Percentiles rank a stretch among this genome's conserved stretches.
Conservation (phyloP, 2,113 vertebrate species). For the Ploceus nigricollis region DNA sequence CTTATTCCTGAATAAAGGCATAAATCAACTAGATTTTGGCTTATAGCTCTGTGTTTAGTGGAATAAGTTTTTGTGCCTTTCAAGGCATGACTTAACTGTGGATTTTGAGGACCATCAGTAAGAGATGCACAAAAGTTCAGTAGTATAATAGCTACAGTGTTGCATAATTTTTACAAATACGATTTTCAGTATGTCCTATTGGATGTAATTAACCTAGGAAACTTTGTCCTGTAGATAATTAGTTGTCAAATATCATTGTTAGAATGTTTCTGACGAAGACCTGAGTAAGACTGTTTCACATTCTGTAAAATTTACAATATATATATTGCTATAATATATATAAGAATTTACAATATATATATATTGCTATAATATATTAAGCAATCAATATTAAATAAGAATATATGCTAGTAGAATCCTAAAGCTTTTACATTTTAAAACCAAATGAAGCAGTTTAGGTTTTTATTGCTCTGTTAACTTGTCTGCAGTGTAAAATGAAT, state of each 20-base stretch:
- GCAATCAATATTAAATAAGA: not conserved
- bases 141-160: not conserved
- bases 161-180: not conserved
- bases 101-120: not conserved
- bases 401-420: not conserved
- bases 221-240: not conserved
- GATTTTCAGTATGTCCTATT: not conserved
- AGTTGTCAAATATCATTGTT: not conserved
- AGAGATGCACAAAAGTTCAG: not conserved
- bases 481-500: not conserved
- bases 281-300: not conserved
- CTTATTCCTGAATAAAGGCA: not conserved
- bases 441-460: not conserved
- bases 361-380: not conserved
- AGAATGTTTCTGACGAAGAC: not conserved
- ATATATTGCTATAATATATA: not conserved
- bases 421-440: not conserved
- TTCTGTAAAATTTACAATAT: not conserved
- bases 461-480: not conserved
- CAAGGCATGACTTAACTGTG: not conserved
- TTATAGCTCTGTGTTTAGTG: not conserved
- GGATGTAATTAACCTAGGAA: not conserved
- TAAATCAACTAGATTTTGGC: not conserved
- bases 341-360: too few relatives aligned
- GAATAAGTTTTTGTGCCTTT: not conserved